Base-by-base conservation (phyloP, 2,888 invertebrate species). In the Andrena bucephala region DNA sequence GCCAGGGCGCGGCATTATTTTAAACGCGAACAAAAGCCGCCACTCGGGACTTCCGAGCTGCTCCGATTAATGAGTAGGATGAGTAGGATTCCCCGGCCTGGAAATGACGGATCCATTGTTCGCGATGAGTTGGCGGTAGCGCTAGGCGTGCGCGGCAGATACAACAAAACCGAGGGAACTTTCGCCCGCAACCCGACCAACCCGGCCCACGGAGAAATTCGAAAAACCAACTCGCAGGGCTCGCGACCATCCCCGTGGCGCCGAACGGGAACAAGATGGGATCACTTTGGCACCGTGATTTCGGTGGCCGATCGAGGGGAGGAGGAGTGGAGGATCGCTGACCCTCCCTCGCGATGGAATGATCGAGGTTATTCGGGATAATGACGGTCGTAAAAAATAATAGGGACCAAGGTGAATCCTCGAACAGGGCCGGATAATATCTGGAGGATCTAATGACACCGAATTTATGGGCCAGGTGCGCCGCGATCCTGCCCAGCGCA, bases 41-140 rank as follows among this genome's bases (percentile, higher is more conserved):
- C 54, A 50, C 69, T 29, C 50, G 74, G 68, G 57, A 71, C 81
- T 78, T 82, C 67, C 42, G 29, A 68, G 75, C 82, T 70, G 67
- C 70, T 65, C 57, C 80, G 57, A 60, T 54, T 86, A 88, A 88
- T 85, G 80, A 88, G 85, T 62, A 74, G 74, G 73, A 74, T 20
- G 77, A 79, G 82, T 73, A 75, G 71, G 42, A 82, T 77, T 76
- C 33, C 63, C 75, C 82, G 76, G 83, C 74, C 85, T 88, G 89
- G 63, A 87, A 90, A 87, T 85, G 89, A 89, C 83, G 87, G 83
- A 83, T 75, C 83, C 86, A 89, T 90, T 89, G 89, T 90, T 89
- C 73, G 63, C 81, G 70, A 65, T 27, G 77, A 52, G 83, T 77
- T 71, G 67, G 42, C 71, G 84, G 60, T 79, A 48, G 60, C 65